phyloP scores from a whole-genome alignment of 35 echinoderm and acorn worm species.

The Acanthaster planci region DNA sequence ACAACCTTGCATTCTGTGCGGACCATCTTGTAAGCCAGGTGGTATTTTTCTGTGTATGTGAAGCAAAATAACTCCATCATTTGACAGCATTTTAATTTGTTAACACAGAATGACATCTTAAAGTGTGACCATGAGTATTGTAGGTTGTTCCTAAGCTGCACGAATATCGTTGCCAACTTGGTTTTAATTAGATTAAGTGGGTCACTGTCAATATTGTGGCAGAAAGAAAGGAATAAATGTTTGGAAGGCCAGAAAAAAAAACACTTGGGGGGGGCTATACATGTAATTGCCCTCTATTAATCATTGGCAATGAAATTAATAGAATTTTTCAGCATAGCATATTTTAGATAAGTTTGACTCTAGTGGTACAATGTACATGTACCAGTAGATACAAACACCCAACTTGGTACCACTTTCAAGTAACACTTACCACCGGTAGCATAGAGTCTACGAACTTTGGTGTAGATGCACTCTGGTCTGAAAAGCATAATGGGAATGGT shows the following conservation, averaged over 20 bases:
- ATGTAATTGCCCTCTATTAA: no score
- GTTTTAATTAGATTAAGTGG: no score
- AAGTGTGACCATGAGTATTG: not conserved
- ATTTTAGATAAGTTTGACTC: no score
- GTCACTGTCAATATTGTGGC: no score
- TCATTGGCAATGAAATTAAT: no score
- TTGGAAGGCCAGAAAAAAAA: no score
- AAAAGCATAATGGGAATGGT: slow-evolving; percentile 76
- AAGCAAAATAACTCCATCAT: slow-evolving; percentile 34
- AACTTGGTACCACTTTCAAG: not conserved
- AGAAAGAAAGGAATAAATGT: no score
- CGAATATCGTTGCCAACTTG: not conserved
- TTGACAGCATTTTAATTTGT: not conserved
- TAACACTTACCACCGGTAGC: slow-evolving; percentile 65
- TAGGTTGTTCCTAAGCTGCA: not conserved
- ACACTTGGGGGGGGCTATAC: no score
- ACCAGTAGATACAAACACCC: no score
- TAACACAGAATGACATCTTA: not conserved
- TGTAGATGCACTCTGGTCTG: slow-evolving; percentile 81
- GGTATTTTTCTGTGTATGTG: slow-evolving; percentile 74
- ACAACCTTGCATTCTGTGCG: slow-evolving; percentile 93
- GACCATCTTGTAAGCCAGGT: slow-evolving; percentile 94
- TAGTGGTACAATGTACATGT: no score
- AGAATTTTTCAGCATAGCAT: no score
- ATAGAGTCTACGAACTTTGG: slow-evolving; percentile 87